These are phyloP conservation scores for Acanthochromis polyacanthus DNA, from an alignment of 2,113 vertebrate species.

Conservation along the genomic window DNA sequence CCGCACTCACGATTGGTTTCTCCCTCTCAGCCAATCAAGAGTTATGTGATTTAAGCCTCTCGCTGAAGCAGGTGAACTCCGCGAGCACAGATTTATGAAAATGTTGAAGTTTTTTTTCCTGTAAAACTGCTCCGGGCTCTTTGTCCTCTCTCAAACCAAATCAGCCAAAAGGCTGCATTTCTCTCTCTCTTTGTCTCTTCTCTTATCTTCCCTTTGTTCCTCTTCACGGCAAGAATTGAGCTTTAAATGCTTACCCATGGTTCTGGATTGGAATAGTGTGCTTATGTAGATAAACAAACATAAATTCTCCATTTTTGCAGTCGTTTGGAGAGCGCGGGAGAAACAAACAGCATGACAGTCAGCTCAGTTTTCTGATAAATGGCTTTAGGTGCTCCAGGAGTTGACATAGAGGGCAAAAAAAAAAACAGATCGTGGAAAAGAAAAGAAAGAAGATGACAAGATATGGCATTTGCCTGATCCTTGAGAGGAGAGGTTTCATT, in stretches of 20 bases:
- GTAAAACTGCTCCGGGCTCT: conserved; percentile 57
- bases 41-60: conserved; percentile 56
- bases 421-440: conserved; percentile 18
- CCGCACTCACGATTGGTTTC: conserved; percentile 26
- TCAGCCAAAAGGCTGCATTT: conserved; percentile 56
- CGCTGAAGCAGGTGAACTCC: conserved; percentile 50
- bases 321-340: conserved; percentile 11
- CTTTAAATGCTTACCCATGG: conserved; percentile 19
- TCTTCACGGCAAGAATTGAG: conserved; percentile 1
- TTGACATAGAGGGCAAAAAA: conserved; percentile 48
- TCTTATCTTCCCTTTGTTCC: conserved; percentile 19
- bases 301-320: conserved; percentile 27
- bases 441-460: conserved; percentile 60
- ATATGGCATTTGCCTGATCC: conserved; percentile 59
- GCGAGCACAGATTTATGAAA: conserved; percentile 65
- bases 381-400: conserved; percentile 34
- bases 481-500: conserved; percentile 66
- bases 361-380: conserved; percentile 52
- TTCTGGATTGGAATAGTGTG: conserved; percentile 33
- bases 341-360: conserved; percentile 39
- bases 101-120: conserved; percentile 63
- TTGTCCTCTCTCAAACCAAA: conserved; percentile 64
- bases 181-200: conserved; percentile 33
- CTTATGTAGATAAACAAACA: conserved; percentile 46
- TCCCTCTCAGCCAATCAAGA: conserved; percentile 56